Percentiles rank a stretch among this genome's conserved stretches.
These are phyloP conservation scores for Zoanthus solanderi DNA, from an alignment of 92 coral and sea anemone species.

Conservation along the genomic window DNA sequence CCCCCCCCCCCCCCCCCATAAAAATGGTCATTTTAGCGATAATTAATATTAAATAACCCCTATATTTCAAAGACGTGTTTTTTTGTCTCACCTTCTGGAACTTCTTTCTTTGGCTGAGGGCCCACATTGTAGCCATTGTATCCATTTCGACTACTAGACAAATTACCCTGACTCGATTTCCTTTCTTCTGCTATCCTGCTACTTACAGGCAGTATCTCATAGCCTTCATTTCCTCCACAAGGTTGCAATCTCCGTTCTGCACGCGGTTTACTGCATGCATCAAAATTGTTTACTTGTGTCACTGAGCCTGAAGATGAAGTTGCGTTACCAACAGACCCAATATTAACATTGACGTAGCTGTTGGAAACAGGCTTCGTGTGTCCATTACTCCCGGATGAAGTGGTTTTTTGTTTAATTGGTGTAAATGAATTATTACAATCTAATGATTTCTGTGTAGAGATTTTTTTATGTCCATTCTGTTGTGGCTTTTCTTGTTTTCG, in stretches of 20 bases:
- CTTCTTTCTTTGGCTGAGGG: conserved; percentile 36
- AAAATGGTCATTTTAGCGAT: too few relatives aligned
- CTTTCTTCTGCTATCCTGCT: conserved; percentile 16
- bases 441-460: neutral
- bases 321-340: neutral
- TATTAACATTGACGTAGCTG: conserved; percentile 7
- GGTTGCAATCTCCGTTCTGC: conserved; percentile 24
- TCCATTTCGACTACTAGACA: neutral
- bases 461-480: conserved; percentile 25
- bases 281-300: neutral
- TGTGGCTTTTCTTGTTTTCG: conserved; percentile 42
- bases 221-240: neutral
- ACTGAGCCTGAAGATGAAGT: neutral
- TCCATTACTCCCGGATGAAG: neutral
- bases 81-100: conserved; percentile 35
- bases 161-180: conserved; percentile 9
- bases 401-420: conserved; percentile 33
- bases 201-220: conserved; percentile 2
- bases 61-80: too few relatives aligned
- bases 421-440: neutral
- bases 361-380: neutral
- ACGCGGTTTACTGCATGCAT: conserved; percentile 13
- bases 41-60: too few relatives aligned
- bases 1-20: too few relatives aligned
- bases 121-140: neutral